These are phyloP conservation scores for Drosophila longiperda DNA, from an alignment of 2,888 invertebrate species.

Conservation along the genomic window DNA sequence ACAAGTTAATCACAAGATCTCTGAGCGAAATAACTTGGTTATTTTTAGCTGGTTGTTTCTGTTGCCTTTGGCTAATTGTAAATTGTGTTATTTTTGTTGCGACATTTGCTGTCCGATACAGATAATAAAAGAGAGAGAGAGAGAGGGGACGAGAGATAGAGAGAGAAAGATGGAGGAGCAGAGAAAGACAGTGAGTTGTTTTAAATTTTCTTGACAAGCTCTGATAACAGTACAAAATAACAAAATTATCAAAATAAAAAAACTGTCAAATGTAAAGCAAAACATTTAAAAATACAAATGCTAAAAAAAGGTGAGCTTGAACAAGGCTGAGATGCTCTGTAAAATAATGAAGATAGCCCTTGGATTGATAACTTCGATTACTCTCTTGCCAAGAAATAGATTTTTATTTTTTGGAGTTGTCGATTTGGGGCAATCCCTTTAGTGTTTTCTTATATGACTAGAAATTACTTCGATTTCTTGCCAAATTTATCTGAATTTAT, in stretches of 20 bases:
- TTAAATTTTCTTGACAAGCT: neutral
- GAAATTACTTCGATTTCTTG: neutral
- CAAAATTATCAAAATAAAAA: conserved; percentile 22
- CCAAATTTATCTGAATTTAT: neutral
- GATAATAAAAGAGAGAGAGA: conserved; percentile 12
- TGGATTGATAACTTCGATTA: neutral
- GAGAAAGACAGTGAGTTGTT: neutral
- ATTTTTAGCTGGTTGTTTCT: conserved; percentile 4
- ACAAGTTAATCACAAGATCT: conserved; percentile 20
- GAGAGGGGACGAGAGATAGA: neutral
- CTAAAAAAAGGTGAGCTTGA: neutral
- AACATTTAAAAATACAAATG: conserved; percentile 10
- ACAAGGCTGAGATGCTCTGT: conserved; percentile 9
- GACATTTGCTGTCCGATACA: conserved; percentile 31
- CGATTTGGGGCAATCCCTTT: too few relatives aligned
- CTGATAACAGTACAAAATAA: conserved; percentile 12
- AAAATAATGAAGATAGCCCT: neutral
- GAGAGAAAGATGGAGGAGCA: neutral
- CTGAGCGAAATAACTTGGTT: conserved; percentile 5
- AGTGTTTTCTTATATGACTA: too few relatives aligned
- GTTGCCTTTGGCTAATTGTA: conserved; percentile 23
- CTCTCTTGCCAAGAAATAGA: neutral
- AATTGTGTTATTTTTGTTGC: conserved; percentile 38
- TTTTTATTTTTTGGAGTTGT: too few relatives aligned
- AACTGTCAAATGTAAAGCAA: conserved; percentile 34